phyloP scores from a whole-genome alignment of 2,797 vertebrate genomes.

The Sciaenops ocellatus region DNA sequence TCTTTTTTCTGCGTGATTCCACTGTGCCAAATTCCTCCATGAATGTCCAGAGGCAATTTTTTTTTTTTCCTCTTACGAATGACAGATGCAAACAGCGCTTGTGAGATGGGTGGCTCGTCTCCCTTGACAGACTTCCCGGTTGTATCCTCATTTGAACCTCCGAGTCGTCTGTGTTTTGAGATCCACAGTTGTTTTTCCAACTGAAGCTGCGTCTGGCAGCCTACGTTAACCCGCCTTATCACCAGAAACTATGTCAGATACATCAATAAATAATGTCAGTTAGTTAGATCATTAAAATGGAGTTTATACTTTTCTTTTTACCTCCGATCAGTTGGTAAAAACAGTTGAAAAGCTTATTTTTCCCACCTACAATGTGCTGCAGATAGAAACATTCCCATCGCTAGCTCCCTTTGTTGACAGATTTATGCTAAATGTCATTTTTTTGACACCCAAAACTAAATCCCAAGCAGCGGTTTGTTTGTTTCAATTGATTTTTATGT shows the following conservation, averaged over 20 bases:
- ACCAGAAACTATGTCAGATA: background rate
- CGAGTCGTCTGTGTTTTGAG: background rate
- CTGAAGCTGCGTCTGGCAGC: background rate
- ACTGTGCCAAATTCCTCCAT: conserved; percentile 58
- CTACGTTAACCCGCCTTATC: background rate
- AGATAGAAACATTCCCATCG: background rate
- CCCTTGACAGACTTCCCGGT: conserved; percentile 29
- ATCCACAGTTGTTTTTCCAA: conserved; percentile 13
- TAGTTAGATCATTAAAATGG: background rate
- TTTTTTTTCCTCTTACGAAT: conserved; percentile 44
- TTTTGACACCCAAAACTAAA: background rate
- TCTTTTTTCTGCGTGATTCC: conserved; percentile 33
- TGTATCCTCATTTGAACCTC: conserved; percentile 68
- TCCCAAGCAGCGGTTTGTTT: background rate
- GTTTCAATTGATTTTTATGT: background rate
- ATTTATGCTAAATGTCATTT: background rate
- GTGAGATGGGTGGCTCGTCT: conserved; percentile 46
- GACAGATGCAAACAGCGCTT: conserved; percentile 60
- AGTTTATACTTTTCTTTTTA: background rate
- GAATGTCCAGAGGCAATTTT: conserved; percentile 51
- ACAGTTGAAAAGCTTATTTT: background rate
- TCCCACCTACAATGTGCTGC: background rate
- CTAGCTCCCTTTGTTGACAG: background rate
- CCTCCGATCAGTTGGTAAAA: background rate
- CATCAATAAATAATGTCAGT: background rate